phyloP scores from a whole-genome alignment of 2,113 vertebrate species.

The Podocnemis expansa region DNA sequence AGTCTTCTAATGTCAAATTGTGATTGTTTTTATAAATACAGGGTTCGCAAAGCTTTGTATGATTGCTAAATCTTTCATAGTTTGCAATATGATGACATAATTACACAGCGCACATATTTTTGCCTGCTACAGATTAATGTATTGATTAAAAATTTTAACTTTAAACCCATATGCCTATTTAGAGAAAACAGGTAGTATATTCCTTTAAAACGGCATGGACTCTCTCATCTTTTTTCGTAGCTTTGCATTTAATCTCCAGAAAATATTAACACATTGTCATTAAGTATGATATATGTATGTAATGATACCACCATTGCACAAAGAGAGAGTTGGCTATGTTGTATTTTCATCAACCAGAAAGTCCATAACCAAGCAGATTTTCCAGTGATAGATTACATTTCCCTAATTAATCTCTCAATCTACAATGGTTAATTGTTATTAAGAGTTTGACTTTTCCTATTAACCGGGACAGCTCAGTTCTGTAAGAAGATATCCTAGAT shows the following conservation, averaged over 20 bases:
- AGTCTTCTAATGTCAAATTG: not conserved
- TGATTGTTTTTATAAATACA: slow-evolving; percentile 1
- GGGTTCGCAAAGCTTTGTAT: not conserved
- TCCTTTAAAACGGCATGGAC: not conserved
- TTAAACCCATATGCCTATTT: not conserved
- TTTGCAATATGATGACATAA: not conserved
- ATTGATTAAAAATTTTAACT: slow-evolving; percentile 16
- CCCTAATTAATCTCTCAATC: not conserved
- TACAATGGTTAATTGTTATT: not conserved
- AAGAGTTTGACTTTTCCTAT: not conserved
- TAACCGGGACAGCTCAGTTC: not conserved
- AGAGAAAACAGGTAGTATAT: not conserved
- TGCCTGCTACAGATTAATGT: slow-evolving; percentile 10
- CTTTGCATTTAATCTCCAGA: not conserved
- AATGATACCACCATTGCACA: not conserved
- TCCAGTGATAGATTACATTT: not conserved
- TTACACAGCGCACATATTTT: not conserved
- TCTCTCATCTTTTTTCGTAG: not conserved
- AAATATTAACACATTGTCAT: not conserved
- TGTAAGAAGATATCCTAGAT: not conserved
- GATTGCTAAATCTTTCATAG: not conserved
- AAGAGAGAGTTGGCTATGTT: not conserved
- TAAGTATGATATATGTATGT: not conserved
- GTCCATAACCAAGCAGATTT: not conserved
- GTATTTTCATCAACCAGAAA: not conserved